Evolutionary conservation across 2,797 vertebrate genomes (phyloP).

Genomic region (Threskiornis aethiopicus): DNA sequence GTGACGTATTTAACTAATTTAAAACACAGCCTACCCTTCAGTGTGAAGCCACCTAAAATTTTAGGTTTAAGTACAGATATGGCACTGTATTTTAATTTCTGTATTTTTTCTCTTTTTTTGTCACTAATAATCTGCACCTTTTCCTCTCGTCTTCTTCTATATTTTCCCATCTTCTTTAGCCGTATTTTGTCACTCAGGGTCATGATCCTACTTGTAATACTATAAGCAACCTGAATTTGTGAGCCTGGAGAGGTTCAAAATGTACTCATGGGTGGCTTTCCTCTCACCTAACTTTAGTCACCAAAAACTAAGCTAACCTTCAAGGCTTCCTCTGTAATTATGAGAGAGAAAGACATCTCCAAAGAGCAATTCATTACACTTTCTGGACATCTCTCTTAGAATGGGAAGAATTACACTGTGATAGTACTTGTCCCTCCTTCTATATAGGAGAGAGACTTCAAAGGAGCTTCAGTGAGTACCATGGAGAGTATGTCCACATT

Average conservation of each 20-base stretch:
- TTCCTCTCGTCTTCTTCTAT: not conserved
- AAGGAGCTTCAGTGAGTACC: not conserved
- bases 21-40: not conserved
- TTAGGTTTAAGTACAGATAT: not conserved
- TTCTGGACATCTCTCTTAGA: not conserved
- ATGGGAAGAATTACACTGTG: not conserved
- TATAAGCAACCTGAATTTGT: not conserved
- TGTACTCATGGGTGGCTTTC: not conserved
- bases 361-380: not conserved
- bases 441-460: not conserved
- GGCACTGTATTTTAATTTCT: not conserved
- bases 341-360: not conserved
- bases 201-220: not conserved
- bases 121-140: not conserved
- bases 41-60: not conserved
- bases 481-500: not conserved
- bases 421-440: not conserved
- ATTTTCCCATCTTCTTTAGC: not conserved
- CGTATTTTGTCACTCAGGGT: not conserved
- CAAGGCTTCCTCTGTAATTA: not conserved
- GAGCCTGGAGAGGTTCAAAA: not conserved
- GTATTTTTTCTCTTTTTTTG: not conserved
- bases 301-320: not conserved
- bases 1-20: not conserved
- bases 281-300: not conserved